Evolutionary conservation across 2,888 invertebrate species (phyloP), one percentile per base, ranked within the genome.

Genomic region (Drosophila dives): DNA sequence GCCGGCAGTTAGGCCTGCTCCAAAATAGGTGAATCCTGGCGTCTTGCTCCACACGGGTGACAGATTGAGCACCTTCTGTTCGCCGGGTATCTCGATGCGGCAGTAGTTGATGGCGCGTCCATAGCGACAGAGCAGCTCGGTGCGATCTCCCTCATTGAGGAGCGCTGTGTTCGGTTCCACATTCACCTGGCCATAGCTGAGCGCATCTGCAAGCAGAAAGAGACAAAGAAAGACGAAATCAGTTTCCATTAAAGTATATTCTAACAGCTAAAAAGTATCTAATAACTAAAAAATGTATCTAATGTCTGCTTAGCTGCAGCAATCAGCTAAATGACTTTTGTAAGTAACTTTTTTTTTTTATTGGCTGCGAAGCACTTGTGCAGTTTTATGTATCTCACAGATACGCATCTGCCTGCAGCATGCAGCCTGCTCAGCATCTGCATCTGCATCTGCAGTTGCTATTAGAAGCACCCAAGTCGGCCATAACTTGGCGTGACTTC

Each of bases 1-100:
- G 0, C 97, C 97, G 2, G 92, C 91, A 89, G 94, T 92, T 12
- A 95, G 81, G 5, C 95, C 95, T 49, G 93, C 89, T 1, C 95
- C 95, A 8, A 89, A 91, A 82, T 95, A 95, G 1, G 93, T 92
- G 36, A 94, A 94, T n/a, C 94, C 94, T 0, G 94, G 94, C 8
- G 89, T 89, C 83, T 91, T 91, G 75, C 83, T 89, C 90, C 91
- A 91, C 0, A 92, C 93, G 55, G 93, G 93, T 12, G 95, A 95
- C 54, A 94, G 89, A 89, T 94, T 94, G 63, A 93, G 87, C 0
- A 92, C 91, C 79, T 93, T 91, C 67, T 81, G 81, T 79, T 93
- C 92, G 33, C 94, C 94, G 11, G 94, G 94, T 70, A 94, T 93
- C 78, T 93, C 93, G 78, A 94, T 93, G 81, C 94, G 93, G 79